A percentile compares a stretch with the other conserved stretches of the same genome.
Evolutionary conservation across 2,113 vertebrate genomes (phyloP).

Genomic region (Vombatus ursinus): DNA sequence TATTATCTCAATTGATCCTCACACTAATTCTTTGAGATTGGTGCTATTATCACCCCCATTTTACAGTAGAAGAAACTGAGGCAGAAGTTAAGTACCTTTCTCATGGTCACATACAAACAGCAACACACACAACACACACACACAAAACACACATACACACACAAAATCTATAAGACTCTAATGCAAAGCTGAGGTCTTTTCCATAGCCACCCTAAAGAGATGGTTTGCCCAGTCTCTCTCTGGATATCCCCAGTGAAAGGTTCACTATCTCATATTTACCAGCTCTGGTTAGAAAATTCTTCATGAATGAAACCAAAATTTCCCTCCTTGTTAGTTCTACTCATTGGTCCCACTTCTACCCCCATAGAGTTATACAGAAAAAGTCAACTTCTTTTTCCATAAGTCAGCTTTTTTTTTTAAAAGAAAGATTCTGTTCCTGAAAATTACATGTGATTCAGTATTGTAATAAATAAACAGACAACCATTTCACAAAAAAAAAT

Average conservation of each 20-base stretch:
- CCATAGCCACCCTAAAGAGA: neutral
- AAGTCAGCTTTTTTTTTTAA: neutral
- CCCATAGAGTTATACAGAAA: neutral
- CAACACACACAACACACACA: too few relatives aligned
- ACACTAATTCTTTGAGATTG: neutral
- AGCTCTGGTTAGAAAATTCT: neutral
- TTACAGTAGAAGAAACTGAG: neutral
- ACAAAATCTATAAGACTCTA: neutral
- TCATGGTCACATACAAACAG: neutral
- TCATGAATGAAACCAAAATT: neutral
- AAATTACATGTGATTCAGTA: slow-evolving; percentile 91
- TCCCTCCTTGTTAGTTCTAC: neutral
- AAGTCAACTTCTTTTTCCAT: neutral
- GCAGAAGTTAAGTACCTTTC: neutral
- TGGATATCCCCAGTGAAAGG: neutral
- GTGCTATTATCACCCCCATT: neutral
- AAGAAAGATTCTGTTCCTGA: slow-evolving; percentile 98
- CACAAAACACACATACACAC: too few relatives aligned
- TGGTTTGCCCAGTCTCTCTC: neutral
- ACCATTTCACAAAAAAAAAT: slow-evolving; percentile 87
- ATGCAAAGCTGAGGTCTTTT: neutral
- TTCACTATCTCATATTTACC: neutral
- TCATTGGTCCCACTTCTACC: neutral
- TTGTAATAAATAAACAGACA: slow-evolving; percentile 98
- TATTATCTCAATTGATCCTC: neutral